Percentiles rank a stretch among this genome's conserved stretches.
Evolutionary conservation across 37 sponge, comb jelly and placozoan species (phyloP).

Genomic region (Geodia barretti): DNA sequence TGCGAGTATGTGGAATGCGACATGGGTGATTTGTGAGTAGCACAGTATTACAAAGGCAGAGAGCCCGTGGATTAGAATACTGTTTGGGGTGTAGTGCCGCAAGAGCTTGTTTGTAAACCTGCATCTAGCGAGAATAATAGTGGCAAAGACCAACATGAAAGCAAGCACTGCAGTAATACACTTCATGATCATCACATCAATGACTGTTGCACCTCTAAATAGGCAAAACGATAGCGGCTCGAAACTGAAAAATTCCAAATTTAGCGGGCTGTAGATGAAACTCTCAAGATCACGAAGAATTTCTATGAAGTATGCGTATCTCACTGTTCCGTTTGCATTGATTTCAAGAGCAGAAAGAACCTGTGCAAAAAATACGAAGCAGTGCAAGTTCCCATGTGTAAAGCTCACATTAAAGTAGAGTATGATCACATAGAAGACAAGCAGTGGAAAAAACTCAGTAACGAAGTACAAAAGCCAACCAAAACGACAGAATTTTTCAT

Average conservation of each 20-base stretch:
- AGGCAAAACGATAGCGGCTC: conserved; percentile 4
- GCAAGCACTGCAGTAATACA: not conserved
- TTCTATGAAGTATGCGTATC: not conserved
- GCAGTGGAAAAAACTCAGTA: not conserved
- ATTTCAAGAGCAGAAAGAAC: not conserved
- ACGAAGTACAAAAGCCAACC: not conserved
- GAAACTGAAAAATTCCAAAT: not conserved
- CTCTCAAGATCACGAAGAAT: not conserved
- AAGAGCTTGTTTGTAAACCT: not conserved
- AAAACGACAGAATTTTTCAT: not conserved
- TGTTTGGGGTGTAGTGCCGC: not conserved
- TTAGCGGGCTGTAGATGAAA: not conserved
- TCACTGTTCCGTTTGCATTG: not conserved
- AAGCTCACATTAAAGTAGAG: not conserved
- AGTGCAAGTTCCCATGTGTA: not conserved
- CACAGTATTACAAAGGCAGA: not conserved
- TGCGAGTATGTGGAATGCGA: not conserved
- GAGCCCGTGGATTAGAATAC: conserved; percentile 1
- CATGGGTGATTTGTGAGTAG: not conserved
- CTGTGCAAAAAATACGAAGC: not conserved
- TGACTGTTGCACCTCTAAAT: not conserved
- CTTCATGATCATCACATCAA: not conserved
- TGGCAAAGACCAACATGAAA: not conserved
- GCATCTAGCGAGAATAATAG: not conserved
- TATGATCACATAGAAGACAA: not conserved